These are phyloP conservation scores for Drosophila meridionalis DNA, from an alignment of 2,888 invertebrate genomes.

Conservation along the genomic window DNA sequence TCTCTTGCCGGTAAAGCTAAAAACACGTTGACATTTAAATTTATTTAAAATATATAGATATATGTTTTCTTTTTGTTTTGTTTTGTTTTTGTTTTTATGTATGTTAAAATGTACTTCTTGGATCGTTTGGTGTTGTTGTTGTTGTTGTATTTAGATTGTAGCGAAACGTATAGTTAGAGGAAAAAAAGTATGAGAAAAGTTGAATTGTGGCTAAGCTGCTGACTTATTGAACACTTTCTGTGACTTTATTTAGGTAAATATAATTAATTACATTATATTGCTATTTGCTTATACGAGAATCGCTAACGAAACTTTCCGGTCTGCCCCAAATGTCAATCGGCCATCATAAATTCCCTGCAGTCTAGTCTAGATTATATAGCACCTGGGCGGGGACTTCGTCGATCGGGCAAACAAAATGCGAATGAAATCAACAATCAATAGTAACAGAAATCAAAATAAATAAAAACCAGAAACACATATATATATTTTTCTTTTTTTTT, in stretches of 20 bases:
- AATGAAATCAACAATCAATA: constrained; percentile 4
- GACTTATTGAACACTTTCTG: constrained; percentile 71
- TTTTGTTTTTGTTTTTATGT: not conserved
- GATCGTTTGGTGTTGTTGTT: constrained; percentile 40
- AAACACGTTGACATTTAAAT: constrained; percentile 28
- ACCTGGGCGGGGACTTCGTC: constrained; percentile 48
- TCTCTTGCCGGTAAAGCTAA: constrained; percentile 37
- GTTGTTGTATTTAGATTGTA: constrained; percentile 14
- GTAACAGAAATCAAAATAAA: constrained; percentile 14
- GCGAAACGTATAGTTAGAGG: constrained; percentile 11
- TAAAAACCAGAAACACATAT: constrained; percentile 35
- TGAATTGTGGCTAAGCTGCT: constrained; percentile 28
- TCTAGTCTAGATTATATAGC: constrained; percentile 54
- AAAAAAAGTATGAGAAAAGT: constrained; percentile 5
- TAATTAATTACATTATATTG: constrained; percentile 6
- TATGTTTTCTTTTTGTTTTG: not conserved
- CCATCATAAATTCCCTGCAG: constrained; percentile 17
- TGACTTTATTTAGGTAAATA: constrained; percentile 61
- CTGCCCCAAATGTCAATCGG: constrained; percentile 15
- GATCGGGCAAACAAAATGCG: constrained; percentile 2
- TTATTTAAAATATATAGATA: constrained; percentile 19
- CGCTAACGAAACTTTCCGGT: constrained; percentile 29
- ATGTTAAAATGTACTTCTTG: constrained; percentile 23
- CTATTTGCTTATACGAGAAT: constrained; percentile 40
- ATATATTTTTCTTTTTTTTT: not conserved